These are phyloP conservation scores for Brachycybe producta DNA, from an alignment of 2,888 invertebrate genomes.

Conservation along the genomic window DNA sequence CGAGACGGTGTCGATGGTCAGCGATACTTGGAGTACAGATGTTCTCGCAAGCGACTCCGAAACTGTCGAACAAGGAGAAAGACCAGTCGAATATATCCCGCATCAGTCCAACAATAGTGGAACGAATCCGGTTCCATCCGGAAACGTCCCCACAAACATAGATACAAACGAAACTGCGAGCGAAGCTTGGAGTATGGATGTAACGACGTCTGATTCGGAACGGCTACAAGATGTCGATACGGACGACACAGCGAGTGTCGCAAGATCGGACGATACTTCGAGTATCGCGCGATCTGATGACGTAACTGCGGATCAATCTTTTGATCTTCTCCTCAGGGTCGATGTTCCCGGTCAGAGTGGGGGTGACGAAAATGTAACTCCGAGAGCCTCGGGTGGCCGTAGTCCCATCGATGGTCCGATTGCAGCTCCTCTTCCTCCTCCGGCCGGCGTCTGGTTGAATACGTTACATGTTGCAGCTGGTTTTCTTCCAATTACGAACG, in stretches of 20 bases:
- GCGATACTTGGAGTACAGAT: constrained; percentile 98
- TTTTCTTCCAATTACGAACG: constrained; percentile 8
- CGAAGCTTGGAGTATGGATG: constrained; percentile 97
- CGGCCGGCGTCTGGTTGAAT: neutral
- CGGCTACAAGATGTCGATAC: constrained; percentile 73
- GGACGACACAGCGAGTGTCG: constrained; percentile 49
- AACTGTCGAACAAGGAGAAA: constrained; percentile 55
- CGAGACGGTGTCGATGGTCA: constrained; percentile 91
- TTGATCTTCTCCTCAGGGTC: constrained; percentile 23
- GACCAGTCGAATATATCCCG: constrained; percentile 16
- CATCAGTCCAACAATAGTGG: neutral
- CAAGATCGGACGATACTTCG: constrained; percentile 35
- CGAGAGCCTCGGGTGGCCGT: constrained; percentile 20
- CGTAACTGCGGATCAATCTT: constrained; percentile 40
- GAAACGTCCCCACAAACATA: neutral
- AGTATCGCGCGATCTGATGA: constrained; percentile 50
- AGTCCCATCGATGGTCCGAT: constrained; percentile 18
- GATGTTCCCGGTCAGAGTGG: constrained; percentile 16
- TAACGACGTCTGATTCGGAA: constrained; percentile 81
- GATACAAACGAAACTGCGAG: constrained; percentile 86
- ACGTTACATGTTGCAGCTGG: constrained; percentile 9
- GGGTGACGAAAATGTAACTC: constrained; percentile 19
- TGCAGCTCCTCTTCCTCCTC: neutral
- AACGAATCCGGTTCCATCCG: neutral
- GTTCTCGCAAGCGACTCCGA: constrained; percentile 94